Conservation (phyloP, 2,113 vertebrate species). For the Numenius arquata region DNA sequence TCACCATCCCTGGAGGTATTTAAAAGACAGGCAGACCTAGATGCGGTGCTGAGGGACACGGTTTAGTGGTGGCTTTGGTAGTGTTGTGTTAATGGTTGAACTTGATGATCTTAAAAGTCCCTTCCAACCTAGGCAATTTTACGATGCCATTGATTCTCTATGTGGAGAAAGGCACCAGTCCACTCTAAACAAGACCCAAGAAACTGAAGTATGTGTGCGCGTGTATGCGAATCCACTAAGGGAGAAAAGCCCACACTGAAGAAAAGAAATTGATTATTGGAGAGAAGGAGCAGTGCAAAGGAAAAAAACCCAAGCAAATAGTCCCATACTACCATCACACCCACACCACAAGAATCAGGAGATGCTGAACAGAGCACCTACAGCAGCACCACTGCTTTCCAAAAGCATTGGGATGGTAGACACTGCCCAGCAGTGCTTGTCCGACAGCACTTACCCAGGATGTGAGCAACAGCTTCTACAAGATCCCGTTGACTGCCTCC, state of each 20-base stretch:
- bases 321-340: neutral
- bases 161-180: neutral
- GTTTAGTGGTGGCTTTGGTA: neutral
- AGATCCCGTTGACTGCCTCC: slow-evolving; percentile 74
- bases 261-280: neutral
- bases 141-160: neutral
- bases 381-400: neutral
- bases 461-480: slow-evolving; percentile 87
- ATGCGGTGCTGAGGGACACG: neutral
- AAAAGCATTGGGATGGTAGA: neutral
- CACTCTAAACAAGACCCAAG: neutral
- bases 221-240: neutral
- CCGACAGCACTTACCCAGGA: slow-evolving; percentile 80
- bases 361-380: neutral
- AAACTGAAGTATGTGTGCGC: fast-evolving
- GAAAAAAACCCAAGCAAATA: neutral
- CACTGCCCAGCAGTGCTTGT: neutral
- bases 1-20: neutral
- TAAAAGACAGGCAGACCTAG: neutral
- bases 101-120: neutral
- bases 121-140: neutral
- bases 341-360: neutral
- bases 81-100: neutral
- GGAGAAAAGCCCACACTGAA: neutral
- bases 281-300: neutral